Conservation (phyloP, 2,113 vertebrate species). For the Crocuta crocuta region DNA sequence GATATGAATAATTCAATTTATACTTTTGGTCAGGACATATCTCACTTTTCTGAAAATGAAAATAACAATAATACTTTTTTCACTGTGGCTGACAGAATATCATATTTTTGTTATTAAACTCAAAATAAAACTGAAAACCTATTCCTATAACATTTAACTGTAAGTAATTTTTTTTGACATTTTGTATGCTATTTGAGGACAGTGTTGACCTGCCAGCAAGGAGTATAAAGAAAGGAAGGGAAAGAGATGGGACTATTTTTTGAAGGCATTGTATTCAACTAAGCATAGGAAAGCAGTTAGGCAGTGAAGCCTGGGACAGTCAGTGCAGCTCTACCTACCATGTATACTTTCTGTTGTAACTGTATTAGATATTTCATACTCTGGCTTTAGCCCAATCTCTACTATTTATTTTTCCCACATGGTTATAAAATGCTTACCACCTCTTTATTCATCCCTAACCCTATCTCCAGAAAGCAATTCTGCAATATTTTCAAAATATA, state of each 20-base stretch:
- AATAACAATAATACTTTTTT: not conserved
- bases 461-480: not conserved
- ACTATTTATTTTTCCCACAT: not conserved
- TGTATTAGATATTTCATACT: not conserved
- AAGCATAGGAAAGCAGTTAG: not conserved
- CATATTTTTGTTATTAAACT: conserved; percentile 43
- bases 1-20: conserved; percentile 8
- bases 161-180: not conserved
- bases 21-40: not conserved
- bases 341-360: not conserved
- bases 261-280: not conserved
- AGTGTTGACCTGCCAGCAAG: not conserved
- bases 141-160: not conserved
- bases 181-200: not conserved
- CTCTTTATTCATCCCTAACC: not conserved
- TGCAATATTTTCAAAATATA: not conserved
- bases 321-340: not conserved
- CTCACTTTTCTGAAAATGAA: conserved; percentile 1
- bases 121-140: conserved; percentile 24
- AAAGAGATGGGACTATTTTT: not conserved
- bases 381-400: not conserved
- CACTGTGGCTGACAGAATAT: not conserved
- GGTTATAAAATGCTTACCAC: conserved; percentile 21
- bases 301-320: not conserved
- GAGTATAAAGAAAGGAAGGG: not conserved